Evolutionary conservation across 2,797 vertebrate species (phyloP), one percentile per base, ranked within the genome.

Genomic region (Sebastes nivosus): DNA sequence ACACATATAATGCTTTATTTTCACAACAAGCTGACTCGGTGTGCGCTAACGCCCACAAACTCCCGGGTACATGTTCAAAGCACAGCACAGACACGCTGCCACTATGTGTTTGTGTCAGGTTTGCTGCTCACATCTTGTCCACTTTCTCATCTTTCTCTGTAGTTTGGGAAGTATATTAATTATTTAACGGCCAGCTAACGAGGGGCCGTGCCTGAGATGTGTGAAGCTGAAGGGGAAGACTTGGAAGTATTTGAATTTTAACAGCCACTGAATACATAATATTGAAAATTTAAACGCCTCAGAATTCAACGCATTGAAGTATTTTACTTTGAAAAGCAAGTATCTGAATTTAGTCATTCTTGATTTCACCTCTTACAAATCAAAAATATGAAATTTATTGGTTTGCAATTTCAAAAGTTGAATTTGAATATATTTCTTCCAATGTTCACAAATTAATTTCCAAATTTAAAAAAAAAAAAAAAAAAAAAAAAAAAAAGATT

Each of bases 141-240:
- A 67, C 69, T 54, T 36, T 58, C 22, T 88, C 42, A 20, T 76
- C 64, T 64, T 52, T 63, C 70, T 88, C 74, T 89, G 81, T 81
- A 81, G 77, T 91, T 80, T 70, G 59, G 68, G 13, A 14, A 55
- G 34, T 60, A 8, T 18, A 86, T 93, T 85, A 85, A 94, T 93
- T 91, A 94, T 94, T 94, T 54, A 93, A 85, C 60, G 64, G 1
- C 7, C 8, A 22, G 79, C 81, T 93, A 92, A 89, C 11, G 36
- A 92, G 73, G 68, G 68, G 73, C 84, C 42, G 18, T 58, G 75
- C 69, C 77, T 75, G 77, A 72, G 83, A 81, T 71, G 77, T 63
- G 36, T 50, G 60, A 67, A 69, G 67, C 64, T 69, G 72, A 78
- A 54, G 71, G 34, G 32, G 30, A 63, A 63, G 29, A 63, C 20